Evolutionary conservation across 2,888 invertebrate genomes (phyloP).

Genomic region (Spisula solida): DNA sequence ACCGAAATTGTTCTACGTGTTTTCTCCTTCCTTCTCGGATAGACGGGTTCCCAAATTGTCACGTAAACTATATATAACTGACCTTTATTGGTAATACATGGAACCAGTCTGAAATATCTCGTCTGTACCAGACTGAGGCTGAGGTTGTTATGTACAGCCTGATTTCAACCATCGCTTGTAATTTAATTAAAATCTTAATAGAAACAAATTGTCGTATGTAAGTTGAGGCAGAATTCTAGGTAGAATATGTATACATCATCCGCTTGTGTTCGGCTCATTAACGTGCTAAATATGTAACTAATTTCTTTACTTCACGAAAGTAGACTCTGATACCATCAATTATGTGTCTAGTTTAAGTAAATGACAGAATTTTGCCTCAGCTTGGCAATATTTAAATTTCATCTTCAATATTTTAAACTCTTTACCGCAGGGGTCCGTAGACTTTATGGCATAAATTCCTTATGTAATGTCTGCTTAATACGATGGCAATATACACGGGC

Average conservation of each 20-base stretch:
- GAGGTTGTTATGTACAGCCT: not conserved
- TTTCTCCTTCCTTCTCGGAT: not conserved
- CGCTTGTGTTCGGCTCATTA: not conserved
- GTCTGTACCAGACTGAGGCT: not conserved
- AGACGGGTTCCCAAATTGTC: constrained; percentile 11
- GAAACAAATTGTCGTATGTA: constrained; percentile 17
- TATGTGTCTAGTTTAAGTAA: constrained; percentile 15
- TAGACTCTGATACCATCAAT: constrained; percentile 14
- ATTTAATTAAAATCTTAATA: constrained; percentile 25
- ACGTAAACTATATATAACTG: not conserved
- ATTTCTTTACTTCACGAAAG: constrained; percentile 18
- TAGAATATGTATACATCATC: constrained; percentile 15
- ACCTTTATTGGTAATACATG: constrained; percentile 6
- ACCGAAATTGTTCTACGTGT: too few relatives aligned
- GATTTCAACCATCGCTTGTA: not conserved
- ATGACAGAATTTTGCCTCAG: constrained; percentile 22
- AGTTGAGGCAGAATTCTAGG: not conserved
- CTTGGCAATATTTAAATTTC: constrained; percentile 14
- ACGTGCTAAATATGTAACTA: constrained; percentile 6
- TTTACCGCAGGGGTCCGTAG: not conserved
- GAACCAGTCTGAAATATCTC: constrained; percentile 1
- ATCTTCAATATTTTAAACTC: constrained; percentile 24
- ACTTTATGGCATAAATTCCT: constrained; percentile 13
- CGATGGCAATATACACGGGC: not conserved
- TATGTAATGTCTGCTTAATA: not conserved